These are phyloP conservation scores for Zelleria hepariella DNA, from an alignment of 2,888 invertebrate species.

Conservation along the genomic window DNA sequence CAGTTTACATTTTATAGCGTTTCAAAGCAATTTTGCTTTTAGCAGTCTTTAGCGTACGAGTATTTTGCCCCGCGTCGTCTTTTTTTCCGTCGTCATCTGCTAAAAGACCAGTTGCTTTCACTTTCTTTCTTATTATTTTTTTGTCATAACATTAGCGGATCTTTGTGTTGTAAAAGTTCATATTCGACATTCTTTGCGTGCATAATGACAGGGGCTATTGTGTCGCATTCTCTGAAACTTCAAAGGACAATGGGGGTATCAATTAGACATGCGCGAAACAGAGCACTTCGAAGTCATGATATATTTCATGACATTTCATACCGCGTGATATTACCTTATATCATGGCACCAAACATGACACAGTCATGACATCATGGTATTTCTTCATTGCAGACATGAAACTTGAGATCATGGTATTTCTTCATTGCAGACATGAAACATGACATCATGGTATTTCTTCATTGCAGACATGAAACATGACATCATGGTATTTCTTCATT, in stretches of 20 bases:
- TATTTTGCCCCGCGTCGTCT: neutral
- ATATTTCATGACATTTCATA: too few relatives aligned
- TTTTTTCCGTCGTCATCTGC: neutral
- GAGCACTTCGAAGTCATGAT: too few relatives aligned
- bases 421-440: too few relatives aligned
- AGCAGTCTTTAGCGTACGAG: constrained; percentile 3
- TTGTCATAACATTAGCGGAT: constrained; percentile 7
- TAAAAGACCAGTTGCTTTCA: constrained; percentile 18
- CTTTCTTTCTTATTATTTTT: constrained; percentile 17
- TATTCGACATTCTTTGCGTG: constrained; percentile 13
- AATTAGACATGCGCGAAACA: neutral
- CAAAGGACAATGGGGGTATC: neutral
- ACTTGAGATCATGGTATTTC: too few relatives aligned
- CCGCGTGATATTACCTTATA: too few relatives aligned
- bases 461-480: too few relatives aligned
- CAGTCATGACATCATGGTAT: too few relatives aligned
- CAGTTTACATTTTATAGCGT: constrained; percentile 8
- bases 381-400: too few relatives aligned
- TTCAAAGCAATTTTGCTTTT: constrained; percentile 4
- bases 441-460: too few relatives aligned
- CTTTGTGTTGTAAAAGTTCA: constrained; percentile 1
- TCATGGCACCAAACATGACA: too few relatives aligned
- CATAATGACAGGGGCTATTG: constrained; percentile 5
- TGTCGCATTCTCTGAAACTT: neutral
- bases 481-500: too few relatives aligned